Evolutionary conservation across 2,888 invertebrate genomes (phyloP).

Genomic region (Fissipunctia ypsillon): DNA sequence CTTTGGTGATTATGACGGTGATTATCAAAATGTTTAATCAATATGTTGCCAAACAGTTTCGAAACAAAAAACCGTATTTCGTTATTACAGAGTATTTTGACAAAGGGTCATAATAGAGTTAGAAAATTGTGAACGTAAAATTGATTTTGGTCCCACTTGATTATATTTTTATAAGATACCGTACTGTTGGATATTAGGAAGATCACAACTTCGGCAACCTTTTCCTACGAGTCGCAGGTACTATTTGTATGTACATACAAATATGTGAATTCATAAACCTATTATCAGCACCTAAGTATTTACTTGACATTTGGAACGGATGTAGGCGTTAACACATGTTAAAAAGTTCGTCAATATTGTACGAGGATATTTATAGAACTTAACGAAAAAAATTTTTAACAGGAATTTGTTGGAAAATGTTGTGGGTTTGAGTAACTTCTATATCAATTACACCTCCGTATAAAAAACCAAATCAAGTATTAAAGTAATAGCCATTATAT

Average conservation of each 20-base stretch:
- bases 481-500: not conserved
- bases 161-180: not conserved
- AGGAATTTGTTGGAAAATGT: constrained; percentile 1
- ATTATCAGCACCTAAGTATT: not conserved
- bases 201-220: not conserved
- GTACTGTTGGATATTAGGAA: not conserved
- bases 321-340: not conserved
- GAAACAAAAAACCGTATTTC: too few species aligned
- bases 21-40: not conserved
- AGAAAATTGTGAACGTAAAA: not conserved
- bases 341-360: not conserved
- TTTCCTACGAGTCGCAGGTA: not conserved
- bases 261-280: not conserved
- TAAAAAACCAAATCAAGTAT: not conserved
- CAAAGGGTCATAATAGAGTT: not conserved
- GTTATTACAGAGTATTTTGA: not conserved
- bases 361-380: constrained; percentile 8
- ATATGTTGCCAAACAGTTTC: not conserved
- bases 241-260: not conserved
- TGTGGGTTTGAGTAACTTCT: not conserved
- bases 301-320: constrained; percentile 1
- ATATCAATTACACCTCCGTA: not conserved
- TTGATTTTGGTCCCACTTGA: not conserved
- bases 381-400: constrained; percentile 14
- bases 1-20: not conserved